phyloP scores from a whole-genome alignment of 2,888 invertebrate species.

The Sepioteuthis lessoniana region DNA sequence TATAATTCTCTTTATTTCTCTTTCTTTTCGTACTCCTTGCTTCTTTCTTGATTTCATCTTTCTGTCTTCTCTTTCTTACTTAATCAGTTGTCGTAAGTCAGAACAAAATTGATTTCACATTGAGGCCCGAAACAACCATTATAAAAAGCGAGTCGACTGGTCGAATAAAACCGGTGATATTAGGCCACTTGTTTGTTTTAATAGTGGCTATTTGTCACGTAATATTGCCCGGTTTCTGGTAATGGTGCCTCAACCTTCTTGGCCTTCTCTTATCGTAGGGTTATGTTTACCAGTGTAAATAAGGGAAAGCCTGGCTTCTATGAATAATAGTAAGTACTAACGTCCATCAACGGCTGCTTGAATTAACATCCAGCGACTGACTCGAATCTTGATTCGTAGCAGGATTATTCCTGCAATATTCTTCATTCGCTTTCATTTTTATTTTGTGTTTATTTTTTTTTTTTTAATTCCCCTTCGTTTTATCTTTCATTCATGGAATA shows the following conservation, averaged over 20 bases:
- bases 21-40: no score
- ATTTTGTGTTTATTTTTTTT: no score
- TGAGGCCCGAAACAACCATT: not conserved
- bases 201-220: conserved; percentile 33
- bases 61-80: no score
- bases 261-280: not conserved
- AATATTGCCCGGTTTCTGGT: not conserved
- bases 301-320: not conserved
- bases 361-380: not conserved
- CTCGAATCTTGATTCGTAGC: not conserved
- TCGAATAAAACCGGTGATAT: not conserved
- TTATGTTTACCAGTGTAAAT: not conserved
- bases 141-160: conserved; percentile 3
- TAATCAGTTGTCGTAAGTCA: not conserved
- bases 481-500: no score
- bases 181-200: conserved; percentile 33
- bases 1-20: no score
- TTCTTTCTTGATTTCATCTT: no score
- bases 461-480: no score
- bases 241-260: not conserved
- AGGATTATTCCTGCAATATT: not conserved
- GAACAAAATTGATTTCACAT: not conserved
- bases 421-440: no score
- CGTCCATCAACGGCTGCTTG: not conserved
- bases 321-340: conserved; percentile 17